Evolutionary conservation across 2,797 vertebrate genomes (phyloP), one percentile per base, ranked within the genome.

Genomic region (Phrynocephalus guinanensis): DNA sequence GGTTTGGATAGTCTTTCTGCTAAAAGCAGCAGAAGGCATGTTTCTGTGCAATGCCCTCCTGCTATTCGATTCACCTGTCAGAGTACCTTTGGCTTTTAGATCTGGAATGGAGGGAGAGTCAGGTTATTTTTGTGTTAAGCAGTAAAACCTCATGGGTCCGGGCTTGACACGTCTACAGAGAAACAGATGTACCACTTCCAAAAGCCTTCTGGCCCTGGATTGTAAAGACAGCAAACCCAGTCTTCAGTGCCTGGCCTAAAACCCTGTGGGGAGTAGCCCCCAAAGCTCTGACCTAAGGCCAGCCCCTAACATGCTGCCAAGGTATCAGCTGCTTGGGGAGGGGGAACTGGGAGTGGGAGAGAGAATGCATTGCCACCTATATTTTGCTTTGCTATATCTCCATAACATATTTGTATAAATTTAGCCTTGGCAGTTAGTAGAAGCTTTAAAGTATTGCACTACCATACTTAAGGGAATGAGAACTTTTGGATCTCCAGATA

Each of bases 381-480:
- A 2, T 16, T 13, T 44, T 44, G 38, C 3, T 44, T 44, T 44
- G 38, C 73, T 86, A 52, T 44, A 2, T 16, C 10, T 78, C 3
- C 0, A 0, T 9, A n/a, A 26, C n/a, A 48, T 33, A 80, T 87
- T 90, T 83, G 77, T 79, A 79, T 92, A 85, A 24, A 20, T 76
- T 86, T 77, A 89, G 81, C 80, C 67, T 4, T 81, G 73, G 77
- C 67, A 79, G 86, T 79, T 8, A 6, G 76, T 91, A 33, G 18
- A 77, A 77, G 28, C n/a, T 38, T 5, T 28, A 24, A 20, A 30
- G 30, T 48, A 75, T 26, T 7, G 18, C 79, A 48, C 13, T 48
- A 79, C 18, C 80, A 60, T n/a, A 44, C 38, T 44, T 44, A 44
- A 44, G 38, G 38, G 38, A 44, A 44, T 44, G 38, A 44, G 38